Evolutionary conservation across 2,888 invertebrate genomes (phyloP).

Genomic region (Stegana nigrithorax): DNA sequence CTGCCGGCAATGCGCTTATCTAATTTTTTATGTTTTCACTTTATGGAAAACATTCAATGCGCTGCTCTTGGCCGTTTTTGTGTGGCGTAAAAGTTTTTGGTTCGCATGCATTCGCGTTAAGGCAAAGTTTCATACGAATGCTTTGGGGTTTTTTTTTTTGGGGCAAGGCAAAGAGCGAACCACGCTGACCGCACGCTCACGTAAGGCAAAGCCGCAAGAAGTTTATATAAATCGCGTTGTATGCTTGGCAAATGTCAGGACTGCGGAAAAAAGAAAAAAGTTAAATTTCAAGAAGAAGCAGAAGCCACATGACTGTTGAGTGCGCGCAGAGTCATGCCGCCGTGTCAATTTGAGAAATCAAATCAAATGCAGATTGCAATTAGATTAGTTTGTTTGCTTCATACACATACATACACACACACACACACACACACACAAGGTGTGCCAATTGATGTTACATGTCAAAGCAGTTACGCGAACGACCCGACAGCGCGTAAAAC

Average conservation of each 20-base stretch:
- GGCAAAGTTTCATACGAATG: no score
- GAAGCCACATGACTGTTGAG: neutral
- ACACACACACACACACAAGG: no score
- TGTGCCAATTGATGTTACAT: neutral
- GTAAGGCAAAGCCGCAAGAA: neutral
- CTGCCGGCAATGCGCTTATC: no score
- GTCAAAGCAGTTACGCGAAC: no score
- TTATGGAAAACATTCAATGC: no score
- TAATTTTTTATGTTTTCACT: no score
- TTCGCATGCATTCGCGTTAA: neutral
- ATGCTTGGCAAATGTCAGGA: neutral
- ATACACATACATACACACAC: no score
- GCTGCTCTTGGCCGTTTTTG: no score
- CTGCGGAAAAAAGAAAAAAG: neutral
- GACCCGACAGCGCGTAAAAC: no score
- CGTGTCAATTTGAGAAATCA: neutral
- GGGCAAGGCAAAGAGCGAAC: no score
- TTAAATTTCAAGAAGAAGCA: neutral
- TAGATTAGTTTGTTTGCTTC: neutral
- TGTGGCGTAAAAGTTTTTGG: no score
- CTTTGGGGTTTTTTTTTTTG: neutral
- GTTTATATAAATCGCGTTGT: constrained; percentile 2
- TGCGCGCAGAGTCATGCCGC: neutral
- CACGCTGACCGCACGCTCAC: no score
- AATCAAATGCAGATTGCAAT: neutral